phyloP scores from a whole-genome alignment of 1,140 invertebrate genomes.

The Neodiprion virginianus region DNA sequence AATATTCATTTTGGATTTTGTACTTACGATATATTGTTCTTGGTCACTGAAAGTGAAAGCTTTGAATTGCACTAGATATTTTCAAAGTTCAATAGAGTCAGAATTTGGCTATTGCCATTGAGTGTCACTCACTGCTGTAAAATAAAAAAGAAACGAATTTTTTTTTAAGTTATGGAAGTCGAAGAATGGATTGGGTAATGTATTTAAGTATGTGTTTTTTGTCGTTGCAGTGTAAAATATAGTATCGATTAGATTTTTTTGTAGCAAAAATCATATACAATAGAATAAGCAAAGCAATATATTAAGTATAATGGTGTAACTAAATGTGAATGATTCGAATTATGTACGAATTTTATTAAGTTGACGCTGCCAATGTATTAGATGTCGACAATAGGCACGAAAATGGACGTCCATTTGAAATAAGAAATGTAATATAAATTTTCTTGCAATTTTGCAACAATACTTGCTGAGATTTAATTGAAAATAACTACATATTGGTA shows the following conservation, averaged over 20 bases:
- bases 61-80: no score
- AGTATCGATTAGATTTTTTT: background rate
- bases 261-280: background rate
- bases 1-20: no score
- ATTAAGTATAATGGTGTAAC: background rate
- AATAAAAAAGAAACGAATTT: no score
- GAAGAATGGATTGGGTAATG: background rate
- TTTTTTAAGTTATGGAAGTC: background rate
- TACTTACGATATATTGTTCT: no score
- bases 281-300: constrained; percentile 5
- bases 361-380: constrained; percentile 5
- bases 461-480: background rate
- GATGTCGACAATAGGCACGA: background rate
- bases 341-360: constrained; percentile 4
- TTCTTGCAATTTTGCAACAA: background rate
- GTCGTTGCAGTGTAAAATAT: background rate
- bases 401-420: background rate
- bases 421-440: background rate
- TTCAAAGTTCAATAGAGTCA: no score
- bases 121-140: no score
- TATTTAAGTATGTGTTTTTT: background rate
- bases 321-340: background rate
- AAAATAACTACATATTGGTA: background rate
- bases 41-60: no score
- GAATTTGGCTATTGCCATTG: no score